A percentile compares a stretch with the other conserved stretches of the same genome.
phyloP scores from a whole-genome alignment of 2,113 vertebrate genomes.

The Microcebus murinus region DNA sequence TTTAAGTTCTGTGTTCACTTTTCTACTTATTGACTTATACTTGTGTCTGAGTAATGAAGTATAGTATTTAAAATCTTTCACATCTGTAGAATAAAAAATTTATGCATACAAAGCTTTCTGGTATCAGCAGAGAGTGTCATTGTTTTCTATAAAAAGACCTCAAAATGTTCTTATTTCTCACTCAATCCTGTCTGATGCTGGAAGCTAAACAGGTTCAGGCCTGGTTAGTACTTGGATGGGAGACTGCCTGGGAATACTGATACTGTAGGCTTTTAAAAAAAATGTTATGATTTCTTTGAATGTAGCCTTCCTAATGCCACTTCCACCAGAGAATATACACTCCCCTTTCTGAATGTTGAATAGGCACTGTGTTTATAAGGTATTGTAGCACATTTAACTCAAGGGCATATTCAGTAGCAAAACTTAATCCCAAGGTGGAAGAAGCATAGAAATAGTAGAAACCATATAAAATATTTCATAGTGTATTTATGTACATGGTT shows the following conservation, averaged over 20 bases:
- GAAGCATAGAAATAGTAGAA: background rate
- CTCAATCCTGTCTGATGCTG: too few species aligned
- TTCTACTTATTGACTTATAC: constrained; percentile 4
- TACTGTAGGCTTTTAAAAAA: background rate
- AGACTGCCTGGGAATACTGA: too few species aligned
- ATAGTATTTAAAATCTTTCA: constrained; percentile 25
- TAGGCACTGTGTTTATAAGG: background rate
- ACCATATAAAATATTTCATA: background rate
- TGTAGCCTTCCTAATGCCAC: background rate
- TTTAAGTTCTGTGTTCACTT: constrained; percentile 19
- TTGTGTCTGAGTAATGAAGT: constrained; percentile 2
- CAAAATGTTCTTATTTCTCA: background rate
- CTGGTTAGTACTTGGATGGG: too few species aligned
- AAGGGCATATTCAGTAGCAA: background rate
- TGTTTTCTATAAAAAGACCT: constrained; percentile 43
- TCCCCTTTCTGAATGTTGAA: background rate
- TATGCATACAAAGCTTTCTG: background rate
- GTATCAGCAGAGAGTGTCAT: background rate
- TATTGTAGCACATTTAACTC: constrained; percentile 2
- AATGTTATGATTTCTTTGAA: constrained; percentile 16
- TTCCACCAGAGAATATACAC: background rate
- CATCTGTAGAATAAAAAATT: background rate
- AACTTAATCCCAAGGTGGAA: background rate
- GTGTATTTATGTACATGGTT: background rate
- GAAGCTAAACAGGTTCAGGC: too few species aligned